A percentile compares a stretch with the other conserved stretches of the same genome.
phyloP scores from a whole-genome alignment of 2,797 vertebrate species.

The Luscinia luscinia region DNA sequence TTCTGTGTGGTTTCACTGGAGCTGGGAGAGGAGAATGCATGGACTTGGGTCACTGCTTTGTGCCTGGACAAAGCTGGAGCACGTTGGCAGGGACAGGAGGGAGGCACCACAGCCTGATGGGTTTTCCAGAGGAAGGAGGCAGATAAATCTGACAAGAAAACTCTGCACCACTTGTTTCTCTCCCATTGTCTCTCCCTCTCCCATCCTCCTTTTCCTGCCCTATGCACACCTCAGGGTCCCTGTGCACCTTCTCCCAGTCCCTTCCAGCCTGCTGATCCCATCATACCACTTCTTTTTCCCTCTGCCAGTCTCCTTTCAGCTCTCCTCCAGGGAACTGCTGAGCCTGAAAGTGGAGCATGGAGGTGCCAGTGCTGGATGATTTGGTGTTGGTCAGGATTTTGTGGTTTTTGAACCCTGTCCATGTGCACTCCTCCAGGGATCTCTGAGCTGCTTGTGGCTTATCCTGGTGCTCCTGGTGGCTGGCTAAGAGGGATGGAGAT shows the following conservation, averaged over 20 bases:
- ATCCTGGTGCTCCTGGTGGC: background rate
- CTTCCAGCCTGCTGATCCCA: background rate
- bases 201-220: background rate
- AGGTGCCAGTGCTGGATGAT: background rate
- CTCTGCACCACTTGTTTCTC: background rate
- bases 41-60: background rate
- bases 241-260: background rate
- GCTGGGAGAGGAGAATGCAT: background rate
- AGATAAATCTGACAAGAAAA: slow-evolving; percentile 1
- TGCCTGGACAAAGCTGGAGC: background rate
- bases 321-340: background rate
- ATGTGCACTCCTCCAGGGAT: background rate
- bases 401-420: background rate
- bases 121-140: slow-evolving; percentile 18
- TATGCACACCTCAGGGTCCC: background rate
- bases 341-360: background rate
- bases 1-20: accelerated
- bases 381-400: background rate
- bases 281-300: background rate
- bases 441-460: background rate
- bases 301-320: background rate
- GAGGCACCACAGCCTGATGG: background rate
- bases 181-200: background rate
- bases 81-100: background rate
- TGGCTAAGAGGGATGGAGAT: background rate